Evolutionary conservation across 1,140 invertebrate species (phyloP), one percentile per base, ranked within the genome.

Genomic region (Procambarus clarkii): DNA sequence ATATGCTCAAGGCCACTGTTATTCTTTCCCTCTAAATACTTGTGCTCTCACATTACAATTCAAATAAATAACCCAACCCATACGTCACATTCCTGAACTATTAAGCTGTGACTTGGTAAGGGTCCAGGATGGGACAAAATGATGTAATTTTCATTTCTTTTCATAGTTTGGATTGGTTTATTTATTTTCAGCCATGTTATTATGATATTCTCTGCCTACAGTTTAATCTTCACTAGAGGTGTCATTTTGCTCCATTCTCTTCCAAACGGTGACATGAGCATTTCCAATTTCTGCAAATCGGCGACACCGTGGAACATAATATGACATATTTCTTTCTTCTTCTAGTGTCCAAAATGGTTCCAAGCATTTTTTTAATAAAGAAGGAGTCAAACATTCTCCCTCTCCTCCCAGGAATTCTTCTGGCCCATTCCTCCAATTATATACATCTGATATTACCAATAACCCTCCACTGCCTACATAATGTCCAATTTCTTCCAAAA

Each of bases 181-280:
- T 34, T 34, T 34, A 34, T 34, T 34, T 34, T 34, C 34, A 34
- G 34, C 34, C 34, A 34, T 34, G 34, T 34, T 34, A 34, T 34
- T 34, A 34, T 34, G 34, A 34, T 34, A 34, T 34, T 34, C 34
- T 34, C 34, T 34, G 34, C 34, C 1, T 34, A 34, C 34, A 34
- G 34, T 34, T 34, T 34, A 34, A 34, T 34, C 34, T 34, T 34
- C 34, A 34, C 34, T 34, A 34, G 34, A 34, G 50, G 50, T 9
- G 50, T 54, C 50, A 54, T 54, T 13, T 1, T 54, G 8, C 13
- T 54, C 8, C 50, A 9, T 82, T 50, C 81, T 92, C 77, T 92
- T 88, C 91, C 91, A 92, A 15, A 92, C 86, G 50, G 86, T 88
- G 5, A 92, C 86, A 58, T 92, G 86, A 76, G 91, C 86, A 78